These are phyloP conservation scores for Scaeva pyrastri DNA, from an alignment of 2,888 invertebrate species.

Conservation along the genomic window DNA sequence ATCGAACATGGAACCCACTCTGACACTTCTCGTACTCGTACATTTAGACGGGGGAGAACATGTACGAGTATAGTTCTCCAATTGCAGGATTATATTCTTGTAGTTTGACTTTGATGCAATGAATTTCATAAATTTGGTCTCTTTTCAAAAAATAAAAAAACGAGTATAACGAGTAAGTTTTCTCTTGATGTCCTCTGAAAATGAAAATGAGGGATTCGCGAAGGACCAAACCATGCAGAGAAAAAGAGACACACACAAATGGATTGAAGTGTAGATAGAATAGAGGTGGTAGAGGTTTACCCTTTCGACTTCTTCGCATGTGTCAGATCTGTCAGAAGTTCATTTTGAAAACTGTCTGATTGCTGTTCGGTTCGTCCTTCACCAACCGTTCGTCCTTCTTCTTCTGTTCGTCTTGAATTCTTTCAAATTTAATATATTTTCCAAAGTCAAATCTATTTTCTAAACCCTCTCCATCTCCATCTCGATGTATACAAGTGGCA, in stretches of 20 bases:
- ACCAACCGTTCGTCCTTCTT: not conserved
- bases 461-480: not conserved
- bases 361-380: conserved; percentile 15
- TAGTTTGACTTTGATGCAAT: conserved; percentile 21
- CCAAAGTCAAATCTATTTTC: not conserved
- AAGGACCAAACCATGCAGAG: not conserved
- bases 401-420: not conserved
- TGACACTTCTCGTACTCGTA: conserved; percentile 24
- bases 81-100: conserved; percentile 16
- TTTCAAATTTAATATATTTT: conserved; percentile 8
- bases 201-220: no score
- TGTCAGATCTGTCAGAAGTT: conserved; percentile 64
- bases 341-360: conserved; percentile 23
- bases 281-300: not conserved
- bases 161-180: no score
- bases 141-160: conserved; percentile 51
- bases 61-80: conserved; percentile 27
- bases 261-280: not conserved
- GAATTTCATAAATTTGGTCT: conserved; percentile 23
- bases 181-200: conserved; percentile 17
- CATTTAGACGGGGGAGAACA: not conserved
- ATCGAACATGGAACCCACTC: conserved; percentile 8
- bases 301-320: conserved; percentile 59
- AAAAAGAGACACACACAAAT: not conserved
- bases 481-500: no score